These are phyloP conservation scores for Philotrypesis tridentata DNA, from an alignment of 1,140 invertebrate species.

Conservation along the genomic window DNA sequence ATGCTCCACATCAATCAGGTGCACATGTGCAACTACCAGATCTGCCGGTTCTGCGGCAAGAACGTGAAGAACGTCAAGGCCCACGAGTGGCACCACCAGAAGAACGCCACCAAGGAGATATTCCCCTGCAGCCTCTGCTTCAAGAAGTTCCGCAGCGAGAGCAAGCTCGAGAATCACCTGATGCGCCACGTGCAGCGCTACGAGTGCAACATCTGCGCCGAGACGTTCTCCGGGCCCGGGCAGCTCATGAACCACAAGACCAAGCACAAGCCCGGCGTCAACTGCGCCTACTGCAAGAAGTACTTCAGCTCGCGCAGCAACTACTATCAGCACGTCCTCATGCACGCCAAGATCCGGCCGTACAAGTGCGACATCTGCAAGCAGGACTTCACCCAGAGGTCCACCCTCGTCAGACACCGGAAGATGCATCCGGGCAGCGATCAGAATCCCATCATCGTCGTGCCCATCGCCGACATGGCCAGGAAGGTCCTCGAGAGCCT, in stretches of 20 bases:
- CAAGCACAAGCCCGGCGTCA: slow-evolving; percentile 73
- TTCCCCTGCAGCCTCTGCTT: slow-evolving; percentile 71
- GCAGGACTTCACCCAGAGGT: slow-evolving; percentile 63
- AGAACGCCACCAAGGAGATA: slow-evolving; percentile 20
- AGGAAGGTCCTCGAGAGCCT: slow-evolving; percentile 50
- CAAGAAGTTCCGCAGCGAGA: slow-evolving; percentile 69
- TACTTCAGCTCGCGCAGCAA: slow-evolving; percentile 58
- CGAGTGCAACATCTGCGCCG: slow-evolving; percentile 54
- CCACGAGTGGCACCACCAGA: slow-evolving; percentile 59
- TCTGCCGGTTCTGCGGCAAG: slow-evolving; percentile 56
- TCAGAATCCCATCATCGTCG: background rate
- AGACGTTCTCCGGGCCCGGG: slow-evolving; percentile 64
- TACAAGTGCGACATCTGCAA: slow-evolving; percentile 74
- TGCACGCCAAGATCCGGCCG: slow-evolving; percentile 79
- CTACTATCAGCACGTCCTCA: slow-evolving; percentile 74
- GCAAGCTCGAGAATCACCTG: slow-evolving; percentile 69
- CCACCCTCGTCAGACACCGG: slow-evolving; percentile 58
- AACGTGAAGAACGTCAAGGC: slow-evolving; percentile 55
- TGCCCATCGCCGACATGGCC: slow-evolving; percentile 55
- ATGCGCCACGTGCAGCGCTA: slow-evolving; percentile 63
- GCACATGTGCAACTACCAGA: slow-evolving; percentile 53
- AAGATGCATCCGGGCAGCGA: slow-evolving; percentile 54
- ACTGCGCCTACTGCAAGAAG: slow-evolving; percentile 74
- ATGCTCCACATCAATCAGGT: slow-evolving; percentile 55
- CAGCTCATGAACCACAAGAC: slow-evolving; percentile 76